Conservation (phyloP, 2,797 vertebrate species). For the Notolabrus celidotus region DNA sequence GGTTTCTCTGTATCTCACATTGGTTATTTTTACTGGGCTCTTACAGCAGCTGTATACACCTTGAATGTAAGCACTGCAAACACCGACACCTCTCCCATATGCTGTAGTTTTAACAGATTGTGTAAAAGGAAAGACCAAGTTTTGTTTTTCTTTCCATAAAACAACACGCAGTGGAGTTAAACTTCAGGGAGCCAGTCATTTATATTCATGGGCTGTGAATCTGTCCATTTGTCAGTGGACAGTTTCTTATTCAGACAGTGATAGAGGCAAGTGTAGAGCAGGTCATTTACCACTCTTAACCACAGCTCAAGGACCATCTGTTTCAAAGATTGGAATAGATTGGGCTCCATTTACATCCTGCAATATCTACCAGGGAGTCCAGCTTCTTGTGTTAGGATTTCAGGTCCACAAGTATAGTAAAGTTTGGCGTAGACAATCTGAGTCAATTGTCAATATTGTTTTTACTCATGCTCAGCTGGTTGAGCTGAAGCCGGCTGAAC, state of each 20-base stretch:
- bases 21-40: conserved; percentile 26
- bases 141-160: background rate
- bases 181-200: conserved; percentile 13
- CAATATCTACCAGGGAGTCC: background rate
- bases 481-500: no score
- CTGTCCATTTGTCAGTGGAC: conserved; percentile 32
- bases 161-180: background rate
- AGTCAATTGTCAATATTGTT: no score
- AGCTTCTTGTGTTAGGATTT: background rate
- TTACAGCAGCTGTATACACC: background rate
- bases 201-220: conserved; percentile 17
- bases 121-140: background rate
- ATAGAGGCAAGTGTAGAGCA: conserved; percentile 21
- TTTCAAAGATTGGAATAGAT: conserved; percentile 32
- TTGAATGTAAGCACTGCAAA: background rate
- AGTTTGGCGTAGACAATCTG: background rate
- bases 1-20: background rate
- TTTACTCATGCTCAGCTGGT: no score
- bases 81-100: background rate
- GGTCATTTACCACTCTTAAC: conserved; percentile 39
- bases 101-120: background rate
- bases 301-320: conserved; percentile 41
- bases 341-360: conserved; percentile 22
- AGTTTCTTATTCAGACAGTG: conserved; percentile 37
- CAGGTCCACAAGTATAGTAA: background rate